Conservation (phyloP, 2,888 invertebrate genomes). For the Pachymerium ferrugineum region DNA sequence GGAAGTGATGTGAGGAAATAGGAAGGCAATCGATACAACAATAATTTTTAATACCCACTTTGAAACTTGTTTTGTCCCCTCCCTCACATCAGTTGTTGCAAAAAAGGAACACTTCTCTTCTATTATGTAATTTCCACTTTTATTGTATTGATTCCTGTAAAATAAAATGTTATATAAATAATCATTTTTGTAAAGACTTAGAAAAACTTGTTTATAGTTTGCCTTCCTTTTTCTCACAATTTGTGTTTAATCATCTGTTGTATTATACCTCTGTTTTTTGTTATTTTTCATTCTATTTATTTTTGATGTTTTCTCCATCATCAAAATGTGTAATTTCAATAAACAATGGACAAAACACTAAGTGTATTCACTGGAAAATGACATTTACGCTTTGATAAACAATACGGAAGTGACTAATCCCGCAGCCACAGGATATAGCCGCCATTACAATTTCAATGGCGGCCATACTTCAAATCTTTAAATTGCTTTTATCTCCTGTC, state of each 20-base stretch:
- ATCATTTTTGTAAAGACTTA: too few species aligned
- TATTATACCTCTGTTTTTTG: background rate
- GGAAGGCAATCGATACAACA: background rate
- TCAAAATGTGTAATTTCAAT: constrained; percentile 4
- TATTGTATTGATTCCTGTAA: too few species aligned
- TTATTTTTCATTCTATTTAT: constrained; percentile 1
- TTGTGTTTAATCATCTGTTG: constrained; percentile 7
- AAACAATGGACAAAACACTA: constrained; percentile 16
- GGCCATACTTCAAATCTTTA: too few species aligned
- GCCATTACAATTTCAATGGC: background rate
- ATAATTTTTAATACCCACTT: too few species aligned
- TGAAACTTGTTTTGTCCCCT: too few species aligned
- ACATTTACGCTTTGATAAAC: background rate
- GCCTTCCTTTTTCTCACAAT: background rate
- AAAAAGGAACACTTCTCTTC: too few species aligned
- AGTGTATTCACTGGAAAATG: constrained; percentile 6
- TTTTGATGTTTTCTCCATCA: background rate
- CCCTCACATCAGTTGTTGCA: too few species aligned
- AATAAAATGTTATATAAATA: too few species aligned
- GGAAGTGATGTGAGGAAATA: constrained; percentile 1
- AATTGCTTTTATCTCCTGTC: too few species aligned
- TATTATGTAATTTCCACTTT: too few species aligned
- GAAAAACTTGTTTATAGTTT: too few species aligned
- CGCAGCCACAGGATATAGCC: background rate
- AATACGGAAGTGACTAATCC: constrained; percentile 12